Evolutionary conservation across 2,113 vertebrate genomes (phyloP).

Genomic region (Antennarius striatus): DNA sequence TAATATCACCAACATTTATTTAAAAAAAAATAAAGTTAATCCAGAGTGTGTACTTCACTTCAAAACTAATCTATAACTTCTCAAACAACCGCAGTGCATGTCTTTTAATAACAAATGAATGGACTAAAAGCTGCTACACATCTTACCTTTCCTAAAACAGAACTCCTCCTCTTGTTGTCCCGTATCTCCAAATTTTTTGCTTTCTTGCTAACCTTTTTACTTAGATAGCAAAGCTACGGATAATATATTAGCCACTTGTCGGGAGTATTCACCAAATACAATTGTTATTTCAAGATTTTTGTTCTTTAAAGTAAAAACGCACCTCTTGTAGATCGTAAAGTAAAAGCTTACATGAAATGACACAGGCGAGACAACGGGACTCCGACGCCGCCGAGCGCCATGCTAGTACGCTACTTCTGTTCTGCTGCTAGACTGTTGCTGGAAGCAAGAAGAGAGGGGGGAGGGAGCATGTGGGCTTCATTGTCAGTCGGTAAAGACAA

Average conservation of each 20-base stretch:
- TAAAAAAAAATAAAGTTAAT: constrained; percentile 1
- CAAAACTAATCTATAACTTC: background rate
- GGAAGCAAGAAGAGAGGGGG: constrained; percentile 48
- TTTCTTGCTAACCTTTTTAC: constrained; percentile 54
- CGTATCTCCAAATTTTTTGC: constrained; percentile 57
- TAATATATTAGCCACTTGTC: constrained; percentile 26
- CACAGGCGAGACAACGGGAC: constrained; percentile 42
- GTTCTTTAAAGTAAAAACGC: background rate
- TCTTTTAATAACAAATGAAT: background rate
- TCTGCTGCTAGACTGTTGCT: constrained; percentile 43
- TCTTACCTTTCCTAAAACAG: constrained; percentile 66
- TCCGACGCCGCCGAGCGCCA: constrained; percentile 66
- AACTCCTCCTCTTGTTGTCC: constrained; percentile 64
- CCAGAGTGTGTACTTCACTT: background rate
- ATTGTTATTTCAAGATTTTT: background rate
- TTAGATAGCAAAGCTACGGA: constrained; percentile 55
- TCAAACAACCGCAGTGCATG: accelerated
- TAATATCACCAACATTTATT: background rate
- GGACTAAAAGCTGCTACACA: background rate
- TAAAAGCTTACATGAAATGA: constrained; percentile 28
- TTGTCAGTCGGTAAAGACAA: background rate
- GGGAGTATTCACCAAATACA: background rate
- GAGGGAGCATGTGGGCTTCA: constrained; percentile 48
- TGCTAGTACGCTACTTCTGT: constrained; percentile 60
- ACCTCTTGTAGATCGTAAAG: background rate